Evolutionary conservation across 30 jellyfish, hydroid and myxozoan species (phyloP), one percentile per base, ranked within the genome.

Genomic region (Chironex yamaguchii): DNA sequence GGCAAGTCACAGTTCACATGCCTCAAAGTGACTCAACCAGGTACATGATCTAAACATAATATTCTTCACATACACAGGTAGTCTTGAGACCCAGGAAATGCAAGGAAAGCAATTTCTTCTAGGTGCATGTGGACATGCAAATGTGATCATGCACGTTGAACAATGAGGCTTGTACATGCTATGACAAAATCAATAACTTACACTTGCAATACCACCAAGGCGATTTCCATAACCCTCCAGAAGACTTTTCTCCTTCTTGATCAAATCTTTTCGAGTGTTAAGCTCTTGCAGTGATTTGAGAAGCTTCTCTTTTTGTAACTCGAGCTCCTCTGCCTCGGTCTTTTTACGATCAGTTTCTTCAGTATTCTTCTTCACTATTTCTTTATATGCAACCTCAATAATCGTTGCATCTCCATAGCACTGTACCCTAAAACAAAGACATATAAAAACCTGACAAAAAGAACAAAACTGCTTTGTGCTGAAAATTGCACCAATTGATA

Each of bases 381-480:
- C 71, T 27, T 21, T 30, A 49, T 49, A 51, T 1, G 91, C 90
- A 21, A 90, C 97, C 76, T 90, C 97, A 32, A 90, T 67, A 21
- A 90, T 90, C n/a, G 96, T 90, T 52, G 94, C 97, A 9, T 90
- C 96, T 27, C 94, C 89, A 22, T 50, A 72, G 85, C 97, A 90
- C 33, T 71, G 67, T 0, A 90, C 96, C 20, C 97, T 90, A 48
- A 1, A 68, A 30, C 9, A 62, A 58, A 86, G 49, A 52, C 17
- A 69, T 29, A 26, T 9, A 0, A 4, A n/a, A n/a, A n/a, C n/a
- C n/a, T 48, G 62, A n/a, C 13, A n/a, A 48, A 48, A 48, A 13
- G n/a, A n/a, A n/a, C n/a, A n/a, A n/a, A n/a, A n/a, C n/a, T n/a
- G n/a, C n/a, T n/a, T n/a, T n/a, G n/a, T n/a, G n/a, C n/a, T n/a